phyloP scores from a whole-genome alignment of 2,888 invertebrate species.

The Teleiodes luculella region DNA sequence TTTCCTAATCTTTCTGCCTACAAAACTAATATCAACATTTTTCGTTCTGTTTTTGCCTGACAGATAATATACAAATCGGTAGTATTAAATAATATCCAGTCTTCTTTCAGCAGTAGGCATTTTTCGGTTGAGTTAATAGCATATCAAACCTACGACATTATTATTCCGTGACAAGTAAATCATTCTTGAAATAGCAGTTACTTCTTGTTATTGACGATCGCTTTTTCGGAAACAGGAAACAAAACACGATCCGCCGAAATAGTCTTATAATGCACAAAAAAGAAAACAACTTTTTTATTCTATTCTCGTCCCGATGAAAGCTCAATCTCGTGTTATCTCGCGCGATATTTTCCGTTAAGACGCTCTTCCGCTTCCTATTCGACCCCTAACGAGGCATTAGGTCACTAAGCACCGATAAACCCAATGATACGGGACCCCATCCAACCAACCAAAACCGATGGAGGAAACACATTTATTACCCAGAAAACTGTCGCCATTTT shows the following conservation, averaged over 20 bases:
- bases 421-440: slow-evolving; percentile 15
- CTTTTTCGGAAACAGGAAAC: too few species aligned
- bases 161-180: too few species aligned
- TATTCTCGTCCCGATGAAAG: slow-evolving; percentile 3
- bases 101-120: too few species aligned
- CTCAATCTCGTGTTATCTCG: slow-evolving; percentile 10
- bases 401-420: slow-evolving; percentile 22
- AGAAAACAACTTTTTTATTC: slow-evolving; percentile 7
- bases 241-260: neutral
- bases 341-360: slow-evolving; percentile 13
- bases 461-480: slow-evolving; percentile 19
- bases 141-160: too few species aligned
- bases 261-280: neutral
- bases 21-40: too few species aligned
- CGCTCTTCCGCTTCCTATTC: slow-evolving; percentile 4
- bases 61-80: too few species aligned
- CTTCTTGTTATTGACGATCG: too few species aligned
- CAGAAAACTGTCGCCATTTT: slow-evolving; percentile 11
- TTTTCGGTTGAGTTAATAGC: too few species aligned
- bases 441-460: slow-evolving; percentile 4
- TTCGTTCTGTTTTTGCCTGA: too few species aligned
- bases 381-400: slow-evolving; percentile 22
- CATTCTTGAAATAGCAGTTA: too few species aligned
- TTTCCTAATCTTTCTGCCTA: too few species aligned
- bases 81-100: too few species aligned